Evolutionary conservation across 2,888 invertebrate species (phyloP).

Genomic region (Hydrotaea diabolus): DNA sequence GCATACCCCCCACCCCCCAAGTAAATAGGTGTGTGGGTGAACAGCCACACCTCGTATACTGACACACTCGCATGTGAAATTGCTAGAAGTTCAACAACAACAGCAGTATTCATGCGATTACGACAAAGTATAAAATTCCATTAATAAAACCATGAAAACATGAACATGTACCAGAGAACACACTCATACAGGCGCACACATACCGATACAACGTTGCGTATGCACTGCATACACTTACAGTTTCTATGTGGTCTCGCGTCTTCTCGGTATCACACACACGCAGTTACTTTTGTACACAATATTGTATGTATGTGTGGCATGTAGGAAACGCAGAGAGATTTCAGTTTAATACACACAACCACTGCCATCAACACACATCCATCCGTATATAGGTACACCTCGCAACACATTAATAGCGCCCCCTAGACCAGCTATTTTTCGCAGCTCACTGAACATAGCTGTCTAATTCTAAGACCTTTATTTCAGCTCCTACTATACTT

Average conservation of each 20-base stretch:
- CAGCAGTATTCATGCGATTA: not conserved
- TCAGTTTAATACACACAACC: slow-evolving; percentile 39
- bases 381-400: no score
- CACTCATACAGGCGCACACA: not conserved
- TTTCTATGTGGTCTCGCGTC: not conserved
- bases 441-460: no score
- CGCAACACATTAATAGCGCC: no score
- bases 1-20: no score
- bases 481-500: no score
- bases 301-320: not conserved
- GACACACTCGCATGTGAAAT: slow-evolving; percentile 6
- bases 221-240: not conserved
- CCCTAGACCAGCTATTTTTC: no score
- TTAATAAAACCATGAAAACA: slow-evolving; percentile 43
- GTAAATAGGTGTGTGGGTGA: not conserved
- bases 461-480: no score
- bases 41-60: slow-evolving; percentile 60
- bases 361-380: not conserved
- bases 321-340: not conserved
- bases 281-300: no score
- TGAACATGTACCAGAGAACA: not conserved
- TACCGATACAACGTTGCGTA: not conserved
- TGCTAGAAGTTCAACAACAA: slow-evolving; percentile 1
- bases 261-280: no score
- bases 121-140: slow-evolving; percentile 43